phyloP scores from a whole-genome alignment of 2,888 invertebrate species.

The Leucophora obtusa region DNA sequence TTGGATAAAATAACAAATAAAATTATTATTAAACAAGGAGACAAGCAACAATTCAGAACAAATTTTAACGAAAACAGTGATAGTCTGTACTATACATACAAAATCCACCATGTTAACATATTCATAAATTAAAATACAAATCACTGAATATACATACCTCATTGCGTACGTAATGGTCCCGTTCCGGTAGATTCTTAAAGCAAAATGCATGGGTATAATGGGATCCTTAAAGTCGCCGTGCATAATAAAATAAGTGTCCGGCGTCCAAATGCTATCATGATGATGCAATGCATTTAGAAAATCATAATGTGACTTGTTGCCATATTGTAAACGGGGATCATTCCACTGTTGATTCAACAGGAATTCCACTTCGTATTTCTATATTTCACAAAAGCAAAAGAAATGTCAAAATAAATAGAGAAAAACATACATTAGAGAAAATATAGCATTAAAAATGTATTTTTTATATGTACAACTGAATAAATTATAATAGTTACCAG shows the following conservation, averaged over 20 bases:
- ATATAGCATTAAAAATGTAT: background rate
- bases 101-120: background rate
- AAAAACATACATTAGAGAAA: no score
- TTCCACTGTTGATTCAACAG: slow-evolving; percentile 95
- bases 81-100: background rate
- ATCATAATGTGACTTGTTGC: slow-evolving; percentile 91
- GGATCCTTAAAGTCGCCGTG: slow-evolving; percentile 97
- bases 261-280: slow-evolving; percentile 94
- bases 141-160: slow-evolving; percentile 81
- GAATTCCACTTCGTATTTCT: slow-evolving; percentile 97
- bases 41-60: background rate
- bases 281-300: slow-evolving; percentile 96
- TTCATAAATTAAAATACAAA: slow-evolving; percentile 22
- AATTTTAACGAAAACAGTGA: background rate
- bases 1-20: slow-evolving; percentile 16
- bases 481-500: slow-evolving; percentile 84
- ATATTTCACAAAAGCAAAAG: slow-evolving; percentile 10
- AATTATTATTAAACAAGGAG: background rate
- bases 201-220: slow-evolving; percentile 94
- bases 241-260: slow-evolving; percentile 97
- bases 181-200: slow-evolving; percentile 93
- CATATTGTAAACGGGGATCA: slow-evolving; percentile 92
- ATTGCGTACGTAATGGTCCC: slow-evolving; percentile 96
- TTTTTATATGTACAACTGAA: background rate
- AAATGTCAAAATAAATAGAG: background rate